Conservation (phyloP, 2,888 invertebrate genomes). For the Atherix ibis region DNA sequence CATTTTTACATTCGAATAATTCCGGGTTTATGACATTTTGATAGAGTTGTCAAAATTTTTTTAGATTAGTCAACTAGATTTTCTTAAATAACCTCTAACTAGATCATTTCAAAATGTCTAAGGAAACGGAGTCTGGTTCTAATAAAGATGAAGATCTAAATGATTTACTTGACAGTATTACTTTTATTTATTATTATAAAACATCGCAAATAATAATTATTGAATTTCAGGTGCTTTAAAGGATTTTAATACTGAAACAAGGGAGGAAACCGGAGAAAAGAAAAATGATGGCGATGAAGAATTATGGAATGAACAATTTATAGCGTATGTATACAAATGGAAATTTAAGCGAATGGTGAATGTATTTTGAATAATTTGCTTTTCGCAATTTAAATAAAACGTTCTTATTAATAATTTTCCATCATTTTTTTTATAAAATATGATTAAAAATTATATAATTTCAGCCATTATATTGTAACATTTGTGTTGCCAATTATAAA, state of each 20-base stretch:
- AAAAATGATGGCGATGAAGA: conserved; percentile 27
- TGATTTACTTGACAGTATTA: conserved; percentile 54
- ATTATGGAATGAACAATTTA: conserved; percentile 57
- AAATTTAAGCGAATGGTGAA: neutral
- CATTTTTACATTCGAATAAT: no score
- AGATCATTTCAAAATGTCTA: conserved; percentile 5
- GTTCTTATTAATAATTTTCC: no score
- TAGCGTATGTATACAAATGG: conserved; percentile 39
- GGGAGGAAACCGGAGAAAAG: conserved; percentile 13
- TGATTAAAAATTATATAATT: neutral
- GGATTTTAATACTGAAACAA: conserved; percentile 12
- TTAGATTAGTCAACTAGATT: no score
- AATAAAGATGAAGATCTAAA: conserved; percentile 50
- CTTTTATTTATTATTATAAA: conserved; percentile 8
- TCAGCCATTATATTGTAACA: conserved; percentile 1
- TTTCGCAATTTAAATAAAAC: neutral
- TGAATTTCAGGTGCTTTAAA: conserved; percentile 1
- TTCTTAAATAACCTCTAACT: no score
- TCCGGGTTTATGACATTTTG: no score
- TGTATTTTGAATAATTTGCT: conserved; percentile 2
- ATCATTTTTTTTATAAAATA: no score
- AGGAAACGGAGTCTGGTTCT: conserved; percentile 6
- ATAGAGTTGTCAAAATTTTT: no score
- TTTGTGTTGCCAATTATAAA: no score
- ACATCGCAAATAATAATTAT: no score